Evolutionary conservation across 1,140 invertebrate genomes (phyloP), one percentile per base, ranked within the genome.

Genomic region (Halesus radiatus): DNA sequence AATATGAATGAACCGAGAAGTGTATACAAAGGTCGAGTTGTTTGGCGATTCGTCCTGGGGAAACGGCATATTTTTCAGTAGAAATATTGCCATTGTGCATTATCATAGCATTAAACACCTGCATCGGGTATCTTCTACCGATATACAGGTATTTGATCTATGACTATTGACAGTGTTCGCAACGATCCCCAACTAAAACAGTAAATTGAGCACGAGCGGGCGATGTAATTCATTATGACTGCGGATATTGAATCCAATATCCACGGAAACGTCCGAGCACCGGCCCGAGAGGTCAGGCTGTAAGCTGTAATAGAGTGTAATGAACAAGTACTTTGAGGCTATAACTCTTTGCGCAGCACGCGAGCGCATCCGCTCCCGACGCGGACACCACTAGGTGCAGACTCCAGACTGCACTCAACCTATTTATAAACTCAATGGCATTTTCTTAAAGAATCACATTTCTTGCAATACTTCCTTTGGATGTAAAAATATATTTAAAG

Each of bases 261-360:
- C 70, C 20, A 56, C 20, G 56, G 52, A 22, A 22, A 60, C 56
- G 18, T 60, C 20, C 56, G 37, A 45, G 37, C 37, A 45, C 7
- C 56, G 56, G 56, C 32, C 26, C 18, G 1, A n/a, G 23, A 29
- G 62, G 62, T 66, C 26, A 66, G 29, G 62, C 72, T 70, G 78
- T 82, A 82, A 82, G 62, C 72, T 70, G 78, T 82, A 82, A 82
- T 80, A 78, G 77, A 82, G 81, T 72, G 50, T 58, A 82, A 82
- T 74, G 64, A 80, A 82, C 66, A 78, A 66, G 45, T 72, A 29
- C 29, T 70, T 72, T 18, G 18, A 37, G 66, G 78, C 78, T 22
- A 82, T 82, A 82, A 82, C 68, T 82, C 66, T 53, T 10, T 18
- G 32, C 23, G 52, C 78, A 58, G 81, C 81, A 82, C 81, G 81